Base-by-base conservation (phyloP, 2,888 invertebrate genomes). In the Trimorus sp. region DNA sequence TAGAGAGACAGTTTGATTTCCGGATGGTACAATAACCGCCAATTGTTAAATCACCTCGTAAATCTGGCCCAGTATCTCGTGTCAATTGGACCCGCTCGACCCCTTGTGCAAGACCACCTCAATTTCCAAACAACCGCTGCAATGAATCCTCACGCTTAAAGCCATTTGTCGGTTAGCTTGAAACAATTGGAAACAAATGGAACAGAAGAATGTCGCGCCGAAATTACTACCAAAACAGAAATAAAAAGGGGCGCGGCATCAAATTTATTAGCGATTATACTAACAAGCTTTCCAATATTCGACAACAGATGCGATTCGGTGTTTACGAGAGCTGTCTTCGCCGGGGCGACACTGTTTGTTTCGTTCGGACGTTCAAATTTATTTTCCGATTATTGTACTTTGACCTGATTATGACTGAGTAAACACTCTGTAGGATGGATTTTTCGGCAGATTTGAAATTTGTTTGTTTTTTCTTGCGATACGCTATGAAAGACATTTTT, bases 21-120 rank as follows among this genome's bases (percentile, higher is more conserved):
- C 87, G 89, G 85, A 87, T 75, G 83, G 86, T 86, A 90, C 91
- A 91, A 91, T 91, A 91, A 91, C 91, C 91, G 89, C 91, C 91
- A 91, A 91, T 91, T 91, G 91, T 91, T 90, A 91, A 91, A 91
- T 91, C 91, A 89, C 89, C 87, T 90, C 91, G 89, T 91, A 91
- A 91, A 91, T 91, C 89, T 89, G 86, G 58, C 70, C 80, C 78
- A 74, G 58, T 48, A 71, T 80, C 80, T 71, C 86, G 85, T 79
- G 82, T 78, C 79, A 68, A 68, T 73, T 70, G 78, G 78, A 79
- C 79, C 74, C 73, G 79, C 74, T 69, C 74, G 69, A 77, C 73
- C 77, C 82, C 68, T 62, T 82, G 77, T 56, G 77, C 76, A 81
- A 79, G 79, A 79, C 78, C 69, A 74, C 69, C 78, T 78, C 73